These are phyloP conservation scores for Sula dactylatra DNA, from an alignment of 2,113 vertebrate species.

Conservation along the genomic window DNA sequence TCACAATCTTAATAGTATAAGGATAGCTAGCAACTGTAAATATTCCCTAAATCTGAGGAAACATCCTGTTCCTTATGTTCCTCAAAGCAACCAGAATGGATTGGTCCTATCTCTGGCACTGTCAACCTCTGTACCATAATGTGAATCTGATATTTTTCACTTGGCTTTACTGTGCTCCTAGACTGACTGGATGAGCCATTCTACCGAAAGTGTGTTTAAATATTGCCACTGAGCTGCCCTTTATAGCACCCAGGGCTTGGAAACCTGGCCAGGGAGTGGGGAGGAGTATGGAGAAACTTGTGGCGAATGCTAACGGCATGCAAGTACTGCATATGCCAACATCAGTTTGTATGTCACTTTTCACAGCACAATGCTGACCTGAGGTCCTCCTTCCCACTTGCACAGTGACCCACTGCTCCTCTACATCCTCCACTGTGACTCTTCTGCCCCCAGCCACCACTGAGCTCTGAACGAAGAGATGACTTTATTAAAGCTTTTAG, in stretches of 20 bases:
- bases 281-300: neutral
- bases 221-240: neutral
- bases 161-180: neutral
- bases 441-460: fast-evolving
- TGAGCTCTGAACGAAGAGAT: neutral
- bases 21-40: neutral
- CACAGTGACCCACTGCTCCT: neutral
- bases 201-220: neutral
- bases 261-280: neutral
- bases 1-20: neutral
- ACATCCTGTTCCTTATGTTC: fast-evolving
- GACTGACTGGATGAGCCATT: no score
- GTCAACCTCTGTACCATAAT: neutral
- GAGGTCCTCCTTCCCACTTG: neutral
- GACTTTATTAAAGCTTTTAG: constrained; percentile 44
- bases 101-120: neutral
- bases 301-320: fast-evolving
- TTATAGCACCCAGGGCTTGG: neutral
- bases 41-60: neutral
- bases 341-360: fast-evolving
- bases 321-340: neutral
- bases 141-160: neutral
- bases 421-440: neutral
- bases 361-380: fast-evolving
- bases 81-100: neutral